Percentiles rank a stretch among this genome's conserved stretches.
These are phyloP conservation scores for Alligator sinensis DNA, from an alignment of 2,113 vertebrate species.

Conservation along the genomic window DNA sequence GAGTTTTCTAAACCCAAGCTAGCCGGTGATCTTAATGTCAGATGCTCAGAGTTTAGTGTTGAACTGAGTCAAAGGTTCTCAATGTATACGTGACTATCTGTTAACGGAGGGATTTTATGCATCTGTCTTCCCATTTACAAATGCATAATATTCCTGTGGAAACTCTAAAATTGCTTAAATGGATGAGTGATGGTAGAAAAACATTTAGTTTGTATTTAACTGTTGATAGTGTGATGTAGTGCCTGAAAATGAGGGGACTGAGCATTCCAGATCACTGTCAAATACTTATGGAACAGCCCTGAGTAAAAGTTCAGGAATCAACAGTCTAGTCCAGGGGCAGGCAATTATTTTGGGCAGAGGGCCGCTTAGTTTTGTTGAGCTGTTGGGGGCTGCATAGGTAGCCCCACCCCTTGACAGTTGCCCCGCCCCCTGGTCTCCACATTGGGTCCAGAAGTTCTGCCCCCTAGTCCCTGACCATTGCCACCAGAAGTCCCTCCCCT, in stretches of 20 bases:
- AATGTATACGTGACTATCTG: not conserved
- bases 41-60: not conserved
- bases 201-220: not conserved
- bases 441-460: no score
- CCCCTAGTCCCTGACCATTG: no score
- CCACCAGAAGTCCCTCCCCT: no score
- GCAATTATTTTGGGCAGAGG: no score
- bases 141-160: not conserved
- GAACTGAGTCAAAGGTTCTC: not conserved
- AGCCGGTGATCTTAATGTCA: not conserved
- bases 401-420: not conserved
- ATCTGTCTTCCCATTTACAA: not conserved
- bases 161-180: not conserved
- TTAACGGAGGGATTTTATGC: not conserved
- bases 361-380: no score
- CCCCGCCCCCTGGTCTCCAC: no score
- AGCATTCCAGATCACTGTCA: not conserved
- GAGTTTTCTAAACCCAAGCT: not conserved
- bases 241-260: not conserved
- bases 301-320: not conserved
- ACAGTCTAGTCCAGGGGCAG: not conserved
- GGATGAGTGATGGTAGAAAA: not conserved
- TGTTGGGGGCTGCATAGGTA: not conserved
- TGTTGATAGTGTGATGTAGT: not conserved
- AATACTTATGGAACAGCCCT: not conserved